A percentile compares a stretch with the other conserved stretches of the same genome.
phyloP scores from a whole-genome alignment of 2,113 vertebrate species.

The Sclerurus mexicanus region DNA sequence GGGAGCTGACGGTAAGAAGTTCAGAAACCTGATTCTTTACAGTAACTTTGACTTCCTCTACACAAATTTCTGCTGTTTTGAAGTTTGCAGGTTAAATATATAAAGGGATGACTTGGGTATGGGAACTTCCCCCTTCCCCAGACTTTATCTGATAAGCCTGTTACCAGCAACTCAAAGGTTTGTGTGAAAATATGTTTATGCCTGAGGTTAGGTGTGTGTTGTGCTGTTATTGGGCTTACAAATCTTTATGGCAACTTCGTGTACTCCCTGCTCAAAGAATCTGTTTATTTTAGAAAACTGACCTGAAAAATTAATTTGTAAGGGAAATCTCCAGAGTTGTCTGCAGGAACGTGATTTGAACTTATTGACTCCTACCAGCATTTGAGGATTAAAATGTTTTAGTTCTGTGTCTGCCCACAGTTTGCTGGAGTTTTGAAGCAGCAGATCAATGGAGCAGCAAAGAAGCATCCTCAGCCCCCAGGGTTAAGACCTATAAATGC shows the following conservation, averaged over 20 bases:
- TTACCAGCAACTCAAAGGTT: not conserved
- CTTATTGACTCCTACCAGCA: not conserved
- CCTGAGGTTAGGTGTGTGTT: not conserved
- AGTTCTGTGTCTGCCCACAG: not conserved
- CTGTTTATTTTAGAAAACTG: not conserved
- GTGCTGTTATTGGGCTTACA: not conserved
- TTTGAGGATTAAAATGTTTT: not conserved
- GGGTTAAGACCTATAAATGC: not conserved
- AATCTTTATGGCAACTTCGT: not conserved
- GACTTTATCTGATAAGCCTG: not conserved
- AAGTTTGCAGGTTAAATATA: slow-evolving; percentile 9
- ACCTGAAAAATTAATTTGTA: not conserved
- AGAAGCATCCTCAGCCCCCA: not conserved
- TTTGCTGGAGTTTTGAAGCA: not conserved
- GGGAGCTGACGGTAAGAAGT: slow-evolving; percentile 10
- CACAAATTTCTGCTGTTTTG: slow-evolving; percentile 5
- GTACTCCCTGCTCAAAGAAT: not conserved
- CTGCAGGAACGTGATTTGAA: not conserved
- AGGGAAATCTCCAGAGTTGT: not conserved
- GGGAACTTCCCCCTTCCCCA: not conserved
- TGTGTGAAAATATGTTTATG: not conserved
- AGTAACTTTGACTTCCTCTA: slow-evolving; percentile 50
- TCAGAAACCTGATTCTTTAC: slow-evolving; percentile 31
- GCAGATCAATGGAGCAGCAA: not conserved
- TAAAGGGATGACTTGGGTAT: not conserved